Percentiles rank a stretch among this genome's conserved stretches.
Conservation (phyloP, 2,888 invertebrate genomes). For the Hypomecis atomaria region DNA sequence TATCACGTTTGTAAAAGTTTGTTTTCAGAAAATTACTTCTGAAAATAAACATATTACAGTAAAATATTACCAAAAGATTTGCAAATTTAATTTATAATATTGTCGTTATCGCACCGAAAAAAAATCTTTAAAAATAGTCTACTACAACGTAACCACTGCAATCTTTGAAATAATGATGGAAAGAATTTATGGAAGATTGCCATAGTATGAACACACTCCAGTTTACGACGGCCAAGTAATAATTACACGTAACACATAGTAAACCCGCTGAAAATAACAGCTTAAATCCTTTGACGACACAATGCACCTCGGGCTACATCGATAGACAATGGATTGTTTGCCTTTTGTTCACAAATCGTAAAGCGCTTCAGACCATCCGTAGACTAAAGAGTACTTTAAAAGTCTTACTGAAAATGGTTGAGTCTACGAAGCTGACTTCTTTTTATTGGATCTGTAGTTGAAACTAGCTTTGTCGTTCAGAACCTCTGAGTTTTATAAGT, state of each 20-base stretch:
- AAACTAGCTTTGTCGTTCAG: not conserved
- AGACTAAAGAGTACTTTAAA: constrained; percentile 67
- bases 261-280: constrained; percentile 59
- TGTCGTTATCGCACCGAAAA: too few species aligned
- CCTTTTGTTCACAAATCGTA: constrained; percentile 77
- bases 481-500: too few species aligned
- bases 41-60: too few species aligned
- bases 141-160: too few species aligned
- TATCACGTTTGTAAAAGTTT: too few species aligned
- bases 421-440: constrained; percentile 23
- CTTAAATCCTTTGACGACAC: constrained; percentile 76
- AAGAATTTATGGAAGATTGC: too few species aligned
- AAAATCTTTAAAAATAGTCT: too few species aligned
- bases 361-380: constrained; percentile 53
- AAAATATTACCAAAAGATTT: too few species aligned
- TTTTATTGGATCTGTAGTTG: not conserved
- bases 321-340: constrained; percentile 74
- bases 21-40: too few species aligned
- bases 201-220: too few species aligned
- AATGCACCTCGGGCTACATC: constrained; percentile 75
- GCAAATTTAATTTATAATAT: too few species aligned
- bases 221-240: constrained; percentile 29
- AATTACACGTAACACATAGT: constrained; percentile 57
- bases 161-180: too few species aligned
- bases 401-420: constrained; percentile 62